Conservation (phyloP, 2,113 vertebrate species). For the Chaetorhynchus papuensis region DNA sequence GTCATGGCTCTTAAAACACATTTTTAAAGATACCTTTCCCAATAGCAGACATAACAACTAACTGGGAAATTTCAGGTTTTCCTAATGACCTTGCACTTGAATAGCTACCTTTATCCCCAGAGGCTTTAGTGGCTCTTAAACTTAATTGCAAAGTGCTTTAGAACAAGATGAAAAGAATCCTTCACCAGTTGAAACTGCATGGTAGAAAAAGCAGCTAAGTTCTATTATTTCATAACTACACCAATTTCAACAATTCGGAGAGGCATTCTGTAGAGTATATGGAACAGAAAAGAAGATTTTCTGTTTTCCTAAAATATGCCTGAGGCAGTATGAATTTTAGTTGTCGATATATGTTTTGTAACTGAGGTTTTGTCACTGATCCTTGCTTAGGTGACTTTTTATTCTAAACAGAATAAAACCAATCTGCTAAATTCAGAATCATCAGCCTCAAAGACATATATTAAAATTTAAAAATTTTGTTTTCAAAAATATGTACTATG, state of each 20-base stretch:
- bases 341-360: neutral
- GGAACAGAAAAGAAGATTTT: neutral
- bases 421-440: neutral
- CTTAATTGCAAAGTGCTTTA: slow-evolving; percentile 4
- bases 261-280: neutral
- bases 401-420: neutral
- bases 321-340: neutral
- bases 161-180: neutral
- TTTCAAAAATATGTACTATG: neutral
- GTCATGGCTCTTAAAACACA: neutral
- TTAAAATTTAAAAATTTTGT: neutral
- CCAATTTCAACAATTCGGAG: neutral
- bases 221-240: neutral
- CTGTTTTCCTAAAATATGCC: neutral
- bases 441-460: neutral
- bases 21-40: neutral
- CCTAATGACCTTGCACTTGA: slow-evolving; percentile 4
- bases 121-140: neutral
- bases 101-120: neutral
- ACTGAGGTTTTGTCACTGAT: neutral
- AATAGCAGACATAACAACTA: neutral
- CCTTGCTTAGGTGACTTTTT: neutral
- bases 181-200: neutral
- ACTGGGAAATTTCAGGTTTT: neutral
- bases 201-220: neutral